phyloP scores from a whole-genome alignment of 1,140 invertebrate species.

The Drosophila pallidifrons region DNA sequence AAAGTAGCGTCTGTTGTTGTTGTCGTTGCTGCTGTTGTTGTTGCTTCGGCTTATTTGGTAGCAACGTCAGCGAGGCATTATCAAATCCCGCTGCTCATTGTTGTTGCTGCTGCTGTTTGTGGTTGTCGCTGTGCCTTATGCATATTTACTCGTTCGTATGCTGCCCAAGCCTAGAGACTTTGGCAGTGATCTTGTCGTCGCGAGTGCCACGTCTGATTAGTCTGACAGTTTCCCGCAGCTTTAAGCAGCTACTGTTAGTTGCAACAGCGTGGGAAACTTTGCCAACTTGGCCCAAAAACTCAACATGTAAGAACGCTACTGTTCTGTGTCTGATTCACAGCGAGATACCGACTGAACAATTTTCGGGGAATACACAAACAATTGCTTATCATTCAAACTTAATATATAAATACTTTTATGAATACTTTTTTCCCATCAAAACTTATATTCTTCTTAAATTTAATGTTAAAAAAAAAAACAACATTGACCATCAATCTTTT shows the following conservation, averaged over 20 bases:
- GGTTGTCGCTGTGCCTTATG: constrained; percentile 45
- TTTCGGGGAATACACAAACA: too few relatives aligned
- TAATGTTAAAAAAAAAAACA: too few relatives aligned
- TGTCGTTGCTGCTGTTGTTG: constrained; percentile 19
- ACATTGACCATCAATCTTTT: too few relatives aligned
- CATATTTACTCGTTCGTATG: constrained; percentile 61
- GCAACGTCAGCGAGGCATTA: constrained; percentile 49
- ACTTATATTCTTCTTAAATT: too few relatives aligned
- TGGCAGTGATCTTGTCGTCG: constrained; percentile 77
- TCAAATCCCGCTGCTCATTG: constrained; percentile 62
- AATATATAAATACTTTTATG: too few relatives aligned
- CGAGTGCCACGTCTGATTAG: constrained; percentile 75
- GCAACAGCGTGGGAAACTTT: constrained; percentile 48
- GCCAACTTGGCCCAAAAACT: background rate
- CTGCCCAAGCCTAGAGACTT: constrained; percentile 31
- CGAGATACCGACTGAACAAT: too few relatives aligned
- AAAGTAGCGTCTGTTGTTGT: constrained; percentile 28
- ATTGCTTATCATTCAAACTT: too few relatives aligned
- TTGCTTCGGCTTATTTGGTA: constrained; percentile 65
- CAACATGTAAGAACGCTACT: too few relatives aligned
- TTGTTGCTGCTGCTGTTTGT: constrained; percentile 7
- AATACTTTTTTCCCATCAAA: too few relatives aligned
- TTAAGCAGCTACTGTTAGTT: constrained; percentile 64
- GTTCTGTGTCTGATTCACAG: too few relatives aligned
- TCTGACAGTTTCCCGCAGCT: constrained; percentile 71